Evolutionary conservation across 53 echinoderm and acorn worm species (phyloP).

Genomic region (Pentamera pediparva): DNA sequence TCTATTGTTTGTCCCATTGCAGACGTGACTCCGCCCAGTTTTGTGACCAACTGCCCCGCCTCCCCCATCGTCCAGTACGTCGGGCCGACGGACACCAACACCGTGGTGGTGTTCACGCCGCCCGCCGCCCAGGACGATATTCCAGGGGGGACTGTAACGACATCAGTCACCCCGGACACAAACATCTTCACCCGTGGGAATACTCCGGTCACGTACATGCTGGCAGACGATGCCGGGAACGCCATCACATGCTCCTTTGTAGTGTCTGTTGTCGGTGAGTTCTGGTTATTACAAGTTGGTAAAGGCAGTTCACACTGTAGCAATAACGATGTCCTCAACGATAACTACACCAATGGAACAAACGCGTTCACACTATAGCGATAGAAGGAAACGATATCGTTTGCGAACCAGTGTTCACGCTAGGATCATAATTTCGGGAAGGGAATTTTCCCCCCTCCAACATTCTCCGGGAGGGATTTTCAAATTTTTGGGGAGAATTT

Average conservation of each 20-base stretch:
- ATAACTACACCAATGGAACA: too few relatives aligned
- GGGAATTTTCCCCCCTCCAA: too few relatives aligned
- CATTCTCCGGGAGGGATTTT: too few relatives aligned
- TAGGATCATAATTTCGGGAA: too few relatives aligned
- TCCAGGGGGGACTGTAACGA: not conserved
- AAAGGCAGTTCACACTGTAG: too few relatives aligned
- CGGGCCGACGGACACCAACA: not conserved
- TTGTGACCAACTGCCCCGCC: not conserved
- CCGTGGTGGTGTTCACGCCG: not conserved
- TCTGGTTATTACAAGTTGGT: not conserved
- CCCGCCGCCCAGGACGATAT: conserved; percentile 4
- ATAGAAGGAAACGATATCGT: too few relatives aligned
- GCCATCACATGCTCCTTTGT: not conserved
- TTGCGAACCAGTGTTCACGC: too few relatives aligned
- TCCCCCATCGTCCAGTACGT: not conserved
- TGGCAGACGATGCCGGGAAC: conserved; percentile 12
- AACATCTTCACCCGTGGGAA: conserved; percentile 6
- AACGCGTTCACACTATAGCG: too few relatives aligned
- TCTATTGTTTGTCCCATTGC: not conserved
- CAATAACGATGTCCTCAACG: too few relatives aligned
- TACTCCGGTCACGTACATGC: not conserved
- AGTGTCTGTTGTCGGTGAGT: not conserved
- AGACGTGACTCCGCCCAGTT: conserved; percentile 15
- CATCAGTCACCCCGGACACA: not conserved
- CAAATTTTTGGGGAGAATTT: too few relatives aligned